A percentile compares a stretch with the other conserved stretches of the same genome.
phyloP scores from a whole-genome alignment of 64 coral and sea anemone genomes.

The Acropora yongei region DNA sequence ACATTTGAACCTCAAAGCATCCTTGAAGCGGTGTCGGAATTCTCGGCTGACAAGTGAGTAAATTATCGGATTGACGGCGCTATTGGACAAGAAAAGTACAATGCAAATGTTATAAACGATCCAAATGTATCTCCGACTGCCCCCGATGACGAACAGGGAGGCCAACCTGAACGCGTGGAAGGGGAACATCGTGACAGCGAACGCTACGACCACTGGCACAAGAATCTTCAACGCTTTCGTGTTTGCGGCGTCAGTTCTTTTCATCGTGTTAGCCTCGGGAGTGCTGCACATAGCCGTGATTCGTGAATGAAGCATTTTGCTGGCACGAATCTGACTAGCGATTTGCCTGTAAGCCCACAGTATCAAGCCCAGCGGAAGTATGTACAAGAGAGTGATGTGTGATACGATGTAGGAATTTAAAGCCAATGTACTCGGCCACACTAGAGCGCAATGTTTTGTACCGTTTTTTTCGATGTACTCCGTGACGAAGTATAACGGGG shows the following conservation, averaged over 20 bases:
- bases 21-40: conserved; percentile 78
- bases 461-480: conserved; percentile 55
- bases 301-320: conserved; percentile 71
- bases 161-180: conserved; percentile 74
- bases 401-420: conserved; percentile 64
- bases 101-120: conserved; percentile 78
- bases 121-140: conserved; percentile 53
- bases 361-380: conserved; percentile 77
- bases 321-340: conserved; percentile 75
- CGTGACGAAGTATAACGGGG: conserved; percentile 90
- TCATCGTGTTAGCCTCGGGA: not conserved
- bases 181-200: conserved; percentile 78
- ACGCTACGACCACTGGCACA: conserved; percentile 73
- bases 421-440: conserved; percentile 32
- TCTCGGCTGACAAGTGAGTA: conserved; percentile 18
- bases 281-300: conserved; percentile 54
- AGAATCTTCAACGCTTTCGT: conserved; percentile 93
- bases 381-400: conserved; percentile 71
- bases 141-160: conserved; percentile 10
- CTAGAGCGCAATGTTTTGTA: conserved; percentile 67
- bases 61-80: conserved; percentile 11
- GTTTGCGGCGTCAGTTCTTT: conserved; percentile 53
- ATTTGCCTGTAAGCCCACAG: conserved; percentile 77
- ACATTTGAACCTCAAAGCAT: conserved; percentile 65
- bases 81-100: conserved; percentile 70